These are phyloP conservation scores for Leptinotarsa peninsularis DNA, from an alignment of 2,888 invertebrate genomes.

Conservation along the genomic window DNA sequence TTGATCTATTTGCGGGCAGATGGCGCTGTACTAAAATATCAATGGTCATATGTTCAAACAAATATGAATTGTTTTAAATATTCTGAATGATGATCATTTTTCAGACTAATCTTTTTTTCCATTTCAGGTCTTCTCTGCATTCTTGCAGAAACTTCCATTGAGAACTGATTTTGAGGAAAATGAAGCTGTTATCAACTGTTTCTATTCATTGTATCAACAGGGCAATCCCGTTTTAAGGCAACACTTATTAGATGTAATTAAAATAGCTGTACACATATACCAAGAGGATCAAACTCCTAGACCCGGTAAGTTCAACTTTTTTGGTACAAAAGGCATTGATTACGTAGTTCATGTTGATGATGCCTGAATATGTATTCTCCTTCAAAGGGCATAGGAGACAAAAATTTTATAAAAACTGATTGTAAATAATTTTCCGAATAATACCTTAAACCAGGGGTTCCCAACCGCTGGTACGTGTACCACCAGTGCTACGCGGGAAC, in stretches of 20 bases:
- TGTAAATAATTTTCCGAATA: no score
- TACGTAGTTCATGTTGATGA: no score
- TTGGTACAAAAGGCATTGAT: neutral
- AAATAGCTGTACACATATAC: conserved; percentile 69
- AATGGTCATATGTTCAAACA: no score
- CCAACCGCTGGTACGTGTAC: no score
- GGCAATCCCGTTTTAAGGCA: conserved; percentile 70
- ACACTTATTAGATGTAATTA: conserved; percentile 70
- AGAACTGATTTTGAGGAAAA: conserved; percentile 82
- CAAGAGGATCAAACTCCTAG: conserved; percentile 70
- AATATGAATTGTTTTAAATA: no score
- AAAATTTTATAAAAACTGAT: no score
- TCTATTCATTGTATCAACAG: conserved; percentile 73
- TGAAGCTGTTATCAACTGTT: conserved; percentile 75
- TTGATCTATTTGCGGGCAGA: no score
- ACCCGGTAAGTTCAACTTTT: conserved; percentile 64
- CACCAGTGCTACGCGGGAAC: no score
- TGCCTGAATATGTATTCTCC: no score
- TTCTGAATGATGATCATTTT: neutral
- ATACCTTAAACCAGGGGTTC: no score
- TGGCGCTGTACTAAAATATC: no score
- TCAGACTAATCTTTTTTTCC: conserved; percentile 13
- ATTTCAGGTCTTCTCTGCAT: conserved; percentile 76
- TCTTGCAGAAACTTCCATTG: conserved; percentile 78
- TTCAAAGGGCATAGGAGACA: no score